These are phyloP conservation scores for Catocala nupta DNA, from an alignment of 2,888 invertebrate genomes.

Conservation along the genomic window DNA sequence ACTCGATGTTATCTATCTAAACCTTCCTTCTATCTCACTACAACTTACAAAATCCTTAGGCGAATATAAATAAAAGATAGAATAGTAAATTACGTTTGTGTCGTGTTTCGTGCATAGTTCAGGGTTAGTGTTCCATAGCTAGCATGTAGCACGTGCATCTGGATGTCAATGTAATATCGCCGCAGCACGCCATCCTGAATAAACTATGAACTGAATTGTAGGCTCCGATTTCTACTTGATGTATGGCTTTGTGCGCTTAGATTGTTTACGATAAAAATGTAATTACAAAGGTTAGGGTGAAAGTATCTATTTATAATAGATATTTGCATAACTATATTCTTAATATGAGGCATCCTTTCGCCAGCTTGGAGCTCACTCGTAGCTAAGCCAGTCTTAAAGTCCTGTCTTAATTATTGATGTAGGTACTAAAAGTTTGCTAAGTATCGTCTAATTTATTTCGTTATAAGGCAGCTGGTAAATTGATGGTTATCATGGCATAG, in stretches of 20 bases:
- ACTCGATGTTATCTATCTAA: no score
- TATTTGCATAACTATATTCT: not conserved
- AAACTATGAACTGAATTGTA: conserved; percentile 39
- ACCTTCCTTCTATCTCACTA: not conserved
- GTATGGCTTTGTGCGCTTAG: conserved; percentile 11
- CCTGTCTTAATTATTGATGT: not conserved
- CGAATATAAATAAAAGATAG: conserved; percentile 7
- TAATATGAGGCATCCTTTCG: no score
- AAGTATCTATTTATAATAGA: not conserved
- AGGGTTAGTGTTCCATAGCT: conserved; percentile 45
- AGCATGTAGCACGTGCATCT: conserved; percentile 46
- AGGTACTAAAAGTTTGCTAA: not conserved
- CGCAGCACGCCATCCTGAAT: conserved; percentile 47
- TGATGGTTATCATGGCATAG: no score
- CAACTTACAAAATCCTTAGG: not conserved
- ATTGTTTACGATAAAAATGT: conserved; percentile 10
- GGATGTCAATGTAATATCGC: conserved; percentile 47
- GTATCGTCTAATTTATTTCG: no score
- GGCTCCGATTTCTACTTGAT: conserved; percentile 18
- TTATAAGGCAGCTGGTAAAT: no score
- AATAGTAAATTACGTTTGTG: conserved; percentile 37
- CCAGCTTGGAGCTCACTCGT: no score
- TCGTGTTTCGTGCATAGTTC: conserved; percentile 50
- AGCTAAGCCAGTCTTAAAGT: no score
- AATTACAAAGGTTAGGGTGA: not conserved